phyloP scores from a whole-genome alignment of 2,113 vertebrate genomes.

The Sinocyclocheilus maitianheensis region DNA sequence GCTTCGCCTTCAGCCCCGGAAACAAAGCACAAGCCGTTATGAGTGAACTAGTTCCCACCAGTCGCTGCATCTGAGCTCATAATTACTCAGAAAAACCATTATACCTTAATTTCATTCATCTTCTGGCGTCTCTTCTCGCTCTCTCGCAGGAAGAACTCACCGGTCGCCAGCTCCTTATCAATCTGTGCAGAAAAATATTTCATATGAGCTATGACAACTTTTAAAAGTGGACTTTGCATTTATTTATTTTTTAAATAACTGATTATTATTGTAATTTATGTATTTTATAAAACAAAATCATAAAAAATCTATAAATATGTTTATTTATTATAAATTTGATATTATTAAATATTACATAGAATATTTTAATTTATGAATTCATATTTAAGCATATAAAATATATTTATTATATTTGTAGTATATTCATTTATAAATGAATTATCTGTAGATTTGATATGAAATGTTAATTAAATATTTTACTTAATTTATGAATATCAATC shows the following conservation, averaged over 20 bases:
- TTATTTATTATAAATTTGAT: background rate
- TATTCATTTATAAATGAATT: too few relatives aligned
- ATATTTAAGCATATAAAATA: too few relatives aligned
- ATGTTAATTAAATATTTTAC: too few relatives aligned
- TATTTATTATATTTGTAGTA: too few relatives aligned
- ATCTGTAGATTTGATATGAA: too few relatives aligned
- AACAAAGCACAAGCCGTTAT: slow-evolving; percentile 1
- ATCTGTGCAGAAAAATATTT: slow-evolving; percentile 70
- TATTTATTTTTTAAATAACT: background rate
- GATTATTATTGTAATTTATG: background rate
- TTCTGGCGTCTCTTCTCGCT: slow-evolving; percentile 87
- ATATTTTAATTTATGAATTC: too few relatives aligned
- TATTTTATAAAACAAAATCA: background rate
- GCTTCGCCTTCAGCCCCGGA: slow-evolving; percentile 80
- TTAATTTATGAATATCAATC: too few relatives aligned
- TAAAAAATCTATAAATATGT: background rate
- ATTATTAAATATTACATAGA: too few relatives aligned
- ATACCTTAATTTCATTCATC: slow-evolving; percentile 89
- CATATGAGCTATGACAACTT: background rate
- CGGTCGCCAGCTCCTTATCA: slow-evolving; percentile 91
- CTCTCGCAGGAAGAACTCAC: slow-evolving; percentile 93
- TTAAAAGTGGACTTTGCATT: background rate
- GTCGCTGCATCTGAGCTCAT: background rate
- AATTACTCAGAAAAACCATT: background rate
- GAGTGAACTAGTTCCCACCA: too few relatives aligned